phyloP scores from a whole-genome alignment of 2,888 invertebrate species.

The Nomada fucata region DNA sequence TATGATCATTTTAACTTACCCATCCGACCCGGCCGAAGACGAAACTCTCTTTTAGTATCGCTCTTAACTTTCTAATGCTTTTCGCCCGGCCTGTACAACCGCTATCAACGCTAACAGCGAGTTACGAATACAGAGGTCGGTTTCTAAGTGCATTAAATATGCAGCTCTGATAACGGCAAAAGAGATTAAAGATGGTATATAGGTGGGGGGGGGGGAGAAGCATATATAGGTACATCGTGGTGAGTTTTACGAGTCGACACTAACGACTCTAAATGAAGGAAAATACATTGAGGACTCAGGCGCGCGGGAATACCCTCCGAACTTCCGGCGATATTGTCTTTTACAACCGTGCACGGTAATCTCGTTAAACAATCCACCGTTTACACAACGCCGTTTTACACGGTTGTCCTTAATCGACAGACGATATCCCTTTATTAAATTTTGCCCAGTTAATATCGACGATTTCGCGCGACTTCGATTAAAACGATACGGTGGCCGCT shows the following conservation, averaged over 20 bases:
- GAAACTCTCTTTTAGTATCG: slow-evolving; percentile 55
- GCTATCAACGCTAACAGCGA: slow-evolving; percentile 70
- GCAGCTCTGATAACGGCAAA: slow-evolving; percentile 70
- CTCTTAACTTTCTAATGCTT: slow-evolving; percentile 61
- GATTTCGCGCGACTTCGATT: background rate
- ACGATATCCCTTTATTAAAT: slow-evolving; percentile 26
- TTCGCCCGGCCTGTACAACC: slow-evolving; percentile 57
- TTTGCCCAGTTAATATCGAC: slow-evolving; percentile 1
- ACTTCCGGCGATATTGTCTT: slow-evolving; percentile 58
- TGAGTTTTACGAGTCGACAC: slow-evolving; percentile 65
- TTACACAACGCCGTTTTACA: slow-evolving; percentile 32
- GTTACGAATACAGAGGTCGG: slow-evolving; percentile 72
- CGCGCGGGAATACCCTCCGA: slow-evolving; percentile 2
- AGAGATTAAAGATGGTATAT: slow-evolving; percentile 66
- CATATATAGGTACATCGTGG: slow-evolving; percentile 33
- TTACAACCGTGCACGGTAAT: slow-evolving; percentile 18
- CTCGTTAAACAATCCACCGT: slow-evolving; percentile 43
- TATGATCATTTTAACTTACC: slow-evolving; percentile 38
- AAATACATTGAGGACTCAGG: slow-evolving; percentile 50
- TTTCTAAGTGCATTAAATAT: slow-evolving; percentile 75
- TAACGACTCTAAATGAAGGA: slow-evolving; percentile 70
- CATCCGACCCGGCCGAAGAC: slow-evolving; percentile 24
- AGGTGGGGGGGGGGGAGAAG: background rate
- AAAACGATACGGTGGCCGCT: background rate
- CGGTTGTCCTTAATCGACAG: slow-evolving; percentile 25